phyloP scores from a whole-genome alignment of 2,113 vertebrate species.

The Anolis sagrei region DNA sequence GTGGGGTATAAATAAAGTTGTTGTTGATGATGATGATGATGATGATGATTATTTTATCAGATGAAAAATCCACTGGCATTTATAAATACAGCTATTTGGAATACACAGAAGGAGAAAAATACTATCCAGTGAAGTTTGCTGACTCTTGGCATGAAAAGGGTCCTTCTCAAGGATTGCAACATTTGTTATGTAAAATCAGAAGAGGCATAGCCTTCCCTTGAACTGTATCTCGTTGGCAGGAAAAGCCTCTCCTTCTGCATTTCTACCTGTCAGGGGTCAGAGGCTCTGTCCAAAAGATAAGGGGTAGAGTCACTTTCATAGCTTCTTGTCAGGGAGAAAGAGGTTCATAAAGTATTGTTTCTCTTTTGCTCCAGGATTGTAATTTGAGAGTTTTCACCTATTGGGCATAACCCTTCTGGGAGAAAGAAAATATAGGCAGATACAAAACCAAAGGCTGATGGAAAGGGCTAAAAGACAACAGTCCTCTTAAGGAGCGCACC shows the following conservation, averaged over 20 bases:
- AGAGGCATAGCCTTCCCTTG: neutral
- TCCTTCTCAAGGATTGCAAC: neutral
- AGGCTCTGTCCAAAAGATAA: neutral
- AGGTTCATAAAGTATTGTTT: neutral
- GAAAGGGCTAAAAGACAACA: too few relatives aligned
- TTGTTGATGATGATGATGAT: too few relatives aligned
- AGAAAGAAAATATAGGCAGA: neutral
- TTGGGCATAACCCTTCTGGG: neutral
- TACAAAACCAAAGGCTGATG: neutral
- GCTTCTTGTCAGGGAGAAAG: neutral
- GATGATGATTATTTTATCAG: too few relatives aligned
- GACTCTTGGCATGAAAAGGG: neutral
- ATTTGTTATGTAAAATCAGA: neutral
- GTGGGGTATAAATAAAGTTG: too few relatives aligned
- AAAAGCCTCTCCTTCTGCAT: too few relatives aligned
- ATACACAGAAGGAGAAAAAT: neutral
- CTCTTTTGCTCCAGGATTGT: neutral
- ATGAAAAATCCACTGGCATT: too few relatives aligned
- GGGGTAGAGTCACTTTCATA: neutral
- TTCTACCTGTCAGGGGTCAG: neutral
- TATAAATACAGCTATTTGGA: neutral
- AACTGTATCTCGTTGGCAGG: neutral
- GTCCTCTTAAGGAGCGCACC: neutral
- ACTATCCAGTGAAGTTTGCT: neutral
- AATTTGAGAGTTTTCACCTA: slow-evolving; percentile 21